Evolutionary conservation across 37 sponge, comb jelly and placozoan species (phyloP).

Genomic region (Agelas oroides): DNA sequence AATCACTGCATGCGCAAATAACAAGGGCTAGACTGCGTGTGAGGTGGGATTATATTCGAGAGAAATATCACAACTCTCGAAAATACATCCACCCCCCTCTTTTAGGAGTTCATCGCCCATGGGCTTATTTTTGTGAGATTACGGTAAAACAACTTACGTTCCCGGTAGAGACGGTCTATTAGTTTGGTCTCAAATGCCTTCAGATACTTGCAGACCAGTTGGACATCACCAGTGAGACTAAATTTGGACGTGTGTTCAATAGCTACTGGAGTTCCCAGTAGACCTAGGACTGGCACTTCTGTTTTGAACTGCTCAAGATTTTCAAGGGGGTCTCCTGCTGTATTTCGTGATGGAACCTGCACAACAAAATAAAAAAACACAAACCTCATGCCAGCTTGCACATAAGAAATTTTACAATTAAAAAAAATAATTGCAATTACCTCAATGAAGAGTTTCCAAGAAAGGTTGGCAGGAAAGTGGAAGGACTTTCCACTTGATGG

Average conservation of each 20-base stretch:
- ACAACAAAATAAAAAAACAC: no score
- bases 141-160: no score
- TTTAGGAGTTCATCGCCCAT: no score
- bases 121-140: no score
- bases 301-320: slow-evolving; percentile 55
- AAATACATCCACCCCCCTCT: no score
- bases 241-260: neutral
- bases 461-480: slow-evolving; percentile 62
- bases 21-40: no score
- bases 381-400: no score
- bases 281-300: slow-evolving; percentile 66
- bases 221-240: slow-evolving; percentile 46
- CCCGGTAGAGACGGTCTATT: slow-evolving; percentile 14
- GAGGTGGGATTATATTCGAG: no score
- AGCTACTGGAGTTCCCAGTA: slow-evolving; percentile 55
- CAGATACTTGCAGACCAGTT: slow-evolving; percentile 73
- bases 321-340: slow-evolving; percentile 13
- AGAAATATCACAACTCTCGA: no score
- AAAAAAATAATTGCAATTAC: slow-evolving; percentile 40
- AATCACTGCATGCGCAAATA: no score
- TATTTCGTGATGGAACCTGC: slow-evolving; percentile 41
- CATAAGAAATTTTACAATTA: no score
- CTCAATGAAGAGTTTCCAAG: slow-evolving; percentile 85
- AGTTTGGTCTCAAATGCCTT: slow-evolving; percentile 35
- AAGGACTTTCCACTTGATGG: slow-evolving; percentile 74